phyloP scores from a whole-genome alignment of 2,797 vertebrate genomes.

The Argentina silus region DNA sequence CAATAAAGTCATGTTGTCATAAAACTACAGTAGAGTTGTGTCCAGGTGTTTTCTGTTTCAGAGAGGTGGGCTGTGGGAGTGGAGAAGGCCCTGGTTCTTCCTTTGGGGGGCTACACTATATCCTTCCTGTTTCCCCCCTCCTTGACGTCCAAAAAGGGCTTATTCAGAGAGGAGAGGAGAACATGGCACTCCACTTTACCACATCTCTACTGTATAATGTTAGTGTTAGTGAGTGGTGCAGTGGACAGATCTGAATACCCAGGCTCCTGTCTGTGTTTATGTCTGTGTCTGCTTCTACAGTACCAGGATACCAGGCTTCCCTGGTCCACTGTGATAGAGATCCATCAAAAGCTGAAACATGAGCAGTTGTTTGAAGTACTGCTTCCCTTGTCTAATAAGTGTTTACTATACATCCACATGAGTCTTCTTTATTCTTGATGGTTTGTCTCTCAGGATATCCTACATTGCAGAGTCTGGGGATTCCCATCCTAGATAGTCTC shows the following conservation, averaged over 20 bases:
- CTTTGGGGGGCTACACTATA: slow-evolving; percentile 45
- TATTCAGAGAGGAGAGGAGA: slow-evolving; percentile 31
- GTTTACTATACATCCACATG: slow-evolving; percentile 54
- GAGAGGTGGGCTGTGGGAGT: slow-evolving; percentile 44
- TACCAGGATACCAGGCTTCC: slow-evolving; percentile 8
- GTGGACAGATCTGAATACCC: not conserved
- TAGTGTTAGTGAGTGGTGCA: not conserved
- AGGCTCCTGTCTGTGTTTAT: slow-evolving; percentile 37
- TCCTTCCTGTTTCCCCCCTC: slow-evolving; percentile 52
- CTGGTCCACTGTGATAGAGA: not conserved
- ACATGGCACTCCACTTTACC: slow-evolving; percentile 16
- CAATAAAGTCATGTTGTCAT: slow-evolving; percentile 56
- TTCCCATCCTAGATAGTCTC: slow-evolving; percentile 38
- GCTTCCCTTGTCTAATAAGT: slow-evolving; percentile 53
- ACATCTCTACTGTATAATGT: not conserved
- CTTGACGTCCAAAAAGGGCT: slow-evolving; percentile 35
- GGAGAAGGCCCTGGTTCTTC: slow-evolving; percentile 32
- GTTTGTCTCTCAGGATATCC: slow-evolving; percentile 45
- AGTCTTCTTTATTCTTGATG: slow-evolving; percentile 56
- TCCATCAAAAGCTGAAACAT: slow-evolving; percentile 20
- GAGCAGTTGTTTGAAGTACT: slow-evolving; percentile 26
- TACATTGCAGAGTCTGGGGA: slow-evolving; percentile 37
- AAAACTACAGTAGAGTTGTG: slow-evolving; percentile 47
- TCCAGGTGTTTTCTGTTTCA: slow-evolving; percentile 70
- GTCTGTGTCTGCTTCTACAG: slow-evolving; percentile 24